Base-by-base conservation (phyloP, 2,797 vertebrate genomes). In the Pipistrellus kuhlii region DNA sequence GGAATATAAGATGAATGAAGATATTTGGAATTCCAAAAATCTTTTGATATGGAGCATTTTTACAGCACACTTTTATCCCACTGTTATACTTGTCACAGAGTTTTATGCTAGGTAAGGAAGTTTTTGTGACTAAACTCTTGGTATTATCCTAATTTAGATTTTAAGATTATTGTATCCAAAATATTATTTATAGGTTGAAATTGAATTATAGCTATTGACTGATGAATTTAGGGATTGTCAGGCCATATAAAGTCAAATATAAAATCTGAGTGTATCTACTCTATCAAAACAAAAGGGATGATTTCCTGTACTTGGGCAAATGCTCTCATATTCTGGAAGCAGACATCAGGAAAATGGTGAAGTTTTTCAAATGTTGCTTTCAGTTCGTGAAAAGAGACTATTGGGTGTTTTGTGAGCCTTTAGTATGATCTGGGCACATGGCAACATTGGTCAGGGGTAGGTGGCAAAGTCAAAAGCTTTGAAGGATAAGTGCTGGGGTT, bases 71-170 rank as follows among this genome's bases (percentile, higher is more conserved):
- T 84, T 83, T 66, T 88, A 17, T 64, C 12, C 27, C 76, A 76
- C 8, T 89, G 14, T 81, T 89, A 23, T 81, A 76, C 15, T 57
- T 48, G 30, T 73, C 55, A 62, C 38, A 51, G 51, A 32, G 46
- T 88, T 90, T 87, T 91, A 72, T 92, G 53, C 41, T 90, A 62
- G 8, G 3, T 87, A 83, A 95, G 64, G 55, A 92, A 83, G 32
- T 84, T 76, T 90, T 88, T 69, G 8, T 84, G 41, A 88, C 53
- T 89, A 72, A 91, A 86, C 59, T 85, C 23, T 94, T 83, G 41
- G 15, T 69, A 25, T 93, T 82, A 62, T 59, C 41, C 21, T 82
- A 75, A 48, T 25, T 72, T 78, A 82, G 30, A n/a, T 84, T 88
- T 53, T 55, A 69, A 55, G 35, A 44, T 71, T 76, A 55, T 80